Evolutionary conservation across 2,888 invertebrate species (phyloP).

Genomic region (Lamellibrachia columna): DNA sequence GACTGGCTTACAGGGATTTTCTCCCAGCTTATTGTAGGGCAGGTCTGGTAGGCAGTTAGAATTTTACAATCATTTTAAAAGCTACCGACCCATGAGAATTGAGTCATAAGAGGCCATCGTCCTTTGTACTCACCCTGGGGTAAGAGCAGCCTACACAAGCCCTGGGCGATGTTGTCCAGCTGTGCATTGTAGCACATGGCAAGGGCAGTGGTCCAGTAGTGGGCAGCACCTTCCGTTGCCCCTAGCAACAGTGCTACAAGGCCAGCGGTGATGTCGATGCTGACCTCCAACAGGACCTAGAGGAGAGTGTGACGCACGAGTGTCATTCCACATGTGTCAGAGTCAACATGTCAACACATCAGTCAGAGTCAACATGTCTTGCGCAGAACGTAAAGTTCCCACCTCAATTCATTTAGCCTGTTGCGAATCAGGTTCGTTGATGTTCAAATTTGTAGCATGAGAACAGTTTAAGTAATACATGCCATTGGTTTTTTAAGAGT

Average conservation of each 20-base stretch:
- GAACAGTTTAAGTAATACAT: too few species aligned
- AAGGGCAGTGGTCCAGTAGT: slow-evolving; percentile 53
- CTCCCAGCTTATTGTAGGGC: too few species aligned
- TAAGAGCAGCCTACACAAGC: slow-evolving; percentile 53
- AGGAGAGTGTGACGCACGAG: slow-evolving; percentile 23
- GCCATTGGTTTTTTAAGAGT: too few species aligned
- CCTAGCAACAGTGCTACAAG: slow-evolving; percentile 54
- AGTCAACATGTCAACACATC: neutral
- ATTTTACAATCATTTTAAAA: too few species aligned
- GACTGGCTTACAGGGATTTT: too few species aligned
- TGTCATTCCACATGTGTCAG: neutral
- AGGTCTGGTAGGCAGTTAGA: too few species aligned
- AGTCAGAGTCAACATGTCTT: too few species aligned
- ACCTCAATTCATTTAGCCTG: too few species aligned
- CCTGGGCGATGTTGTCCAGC: slow-evolving; percentile 49
- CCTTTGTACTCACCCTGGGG: slow-evolving; percentile 50
- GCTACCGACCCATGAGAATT: neutral
- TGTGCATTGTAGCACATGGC: slow-evolving; percentile 51
- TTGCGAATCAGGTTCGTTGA: too few species aligned
- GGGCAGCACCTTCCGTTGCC: slow-evolving; percentile 54
- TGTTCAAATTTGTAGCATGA: too few species aligned
- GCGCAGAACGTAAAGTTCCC: too few species aligned
- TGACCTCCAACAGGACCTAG: slow-evolving; percentile 54
- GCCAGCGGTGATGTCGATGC: slow-evolving; percentile 53
- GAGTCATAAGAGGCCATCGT: neutral